Evolutionary conservation across 1,140 invertebrate genomes (phyloP), one percentile per base, ranked within the genome.

Genomic region (Apocrypta bakeri): DNA sequence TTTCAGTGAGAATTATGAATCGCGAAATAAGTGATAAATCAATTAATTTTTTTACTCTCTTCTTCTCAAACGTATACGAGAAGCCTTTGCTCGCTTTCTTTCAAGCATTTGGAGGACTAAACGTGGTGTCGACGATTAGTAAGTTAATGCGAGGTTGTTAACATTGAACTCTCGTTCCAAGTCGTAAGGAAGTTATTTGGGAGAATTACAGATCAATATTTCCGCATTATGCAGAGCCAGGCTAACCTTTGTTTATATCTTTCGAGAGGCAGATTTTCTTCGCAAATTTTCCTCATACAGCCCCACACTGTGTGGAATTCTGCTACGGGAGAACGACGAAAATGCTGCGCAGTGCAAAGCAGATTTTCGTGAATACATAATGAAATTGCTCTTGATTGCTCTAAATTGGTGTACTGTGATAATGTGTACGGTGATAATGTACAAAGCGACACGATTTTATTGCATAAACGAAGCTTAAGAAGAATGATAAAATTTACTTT

Each of bases 141-240:
- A 9, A 29, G 24, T 63, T 76, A 61, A 76, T 63, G 73, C 33
- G 17, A 63, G 73, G 48, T 2, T 33, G 21, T 63, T 63, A 77
- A 66, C 61, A 66, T 77, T 77, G 64, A 66, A 31, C 40, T 66
- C 40, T 40, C 25, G 29, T n/a, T 2, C n/a, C 27, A 4, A 25
- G 63, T 66, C 63, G 63, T 77, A 66, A 77, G 75, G 75, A 77
- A 77, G 75, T 77, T 77, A 68, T 77, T 77, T 66, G 63, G 75
- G 33, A 8, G 40, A 77, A 64, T 76, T 37, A 56, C 14, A 3
- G 27, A 2, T 64, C 29, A 56, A 37, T 63, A 64, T 64, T 48
- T 76, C 74, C 42, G 61, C 31, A 14, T 77, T 77, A 40, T 42
- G 29, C 56, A 7, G 25, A 8, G 63, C 63, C 17, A 14, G 24